Evolutionary conservation across 2,797 vertebrate species (phyloP).

Genomic region (Aselliscus stoliczkanus): DNA sequence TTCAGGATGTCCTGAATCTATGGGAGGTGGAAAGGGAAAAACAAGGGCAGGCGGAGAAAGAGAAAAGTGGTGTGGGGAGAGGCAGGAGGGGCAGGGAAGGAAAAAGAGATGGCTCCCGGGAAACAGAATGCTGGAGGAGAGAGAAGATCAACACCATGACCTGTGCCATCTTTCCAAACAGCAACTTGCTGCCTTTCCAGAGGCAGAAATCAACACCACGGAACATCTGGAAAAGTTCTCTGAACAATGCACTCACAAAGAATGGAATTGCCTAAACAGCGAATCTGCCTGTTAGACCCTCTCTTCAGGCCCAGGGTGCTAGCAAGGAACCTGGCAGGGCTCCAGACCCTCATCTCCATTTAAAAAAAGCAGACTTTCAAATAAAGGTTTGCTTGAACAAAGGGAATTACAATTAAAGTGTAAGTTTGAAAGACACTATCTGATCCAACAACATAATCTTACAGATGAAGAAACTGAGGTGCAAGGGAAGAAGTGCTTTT

Average conservation of each 20-base stretch:
- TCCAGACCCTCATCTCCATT: not conserved
- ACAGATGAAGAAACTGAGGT: not conserved
- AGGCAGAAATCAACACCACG: not conserved
- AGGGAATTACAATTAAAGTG: not conserved
- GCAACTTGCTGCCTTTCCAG: not conserved
- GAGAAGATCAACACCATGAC: not conserved
- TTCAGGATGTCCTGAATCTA: constrained; percentile 99
- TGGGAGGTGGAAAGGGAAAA: constrained; percentile 81
- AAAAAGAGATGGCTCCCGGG: constrained; percentile 46
- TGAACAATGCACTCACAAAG: not conserved
- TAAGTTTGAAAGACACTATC: not conserved
- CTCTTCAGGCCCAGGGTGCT: not conserved
- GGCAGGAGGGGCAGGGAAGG: constrained; percentile 49
- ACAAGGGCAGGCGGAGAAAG: constrained; percentile 48
- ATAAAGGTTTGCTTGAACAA: not conserved
- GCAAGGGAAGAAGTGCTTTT: not conserved
- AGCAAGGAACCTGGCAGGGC: not conserved
- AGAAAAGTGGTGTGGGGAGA: constrained; percentile 44
- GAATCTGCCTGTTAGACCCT: not conserved
- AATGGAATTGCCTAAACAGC: not conserved
- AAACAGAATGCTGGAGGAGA: not conserved
- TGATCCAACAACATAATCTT: not conserved
- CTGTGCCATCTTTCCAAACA: not conserved
- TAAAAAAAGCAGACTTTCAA: not conserved
- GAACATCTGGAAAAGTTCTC: not conserved